These are phyloP conservation scores for Halcyon chelicuti DNA, from an alignment of 2,797 vertebrate genomes.

Conservation along the genomic window DNA sequence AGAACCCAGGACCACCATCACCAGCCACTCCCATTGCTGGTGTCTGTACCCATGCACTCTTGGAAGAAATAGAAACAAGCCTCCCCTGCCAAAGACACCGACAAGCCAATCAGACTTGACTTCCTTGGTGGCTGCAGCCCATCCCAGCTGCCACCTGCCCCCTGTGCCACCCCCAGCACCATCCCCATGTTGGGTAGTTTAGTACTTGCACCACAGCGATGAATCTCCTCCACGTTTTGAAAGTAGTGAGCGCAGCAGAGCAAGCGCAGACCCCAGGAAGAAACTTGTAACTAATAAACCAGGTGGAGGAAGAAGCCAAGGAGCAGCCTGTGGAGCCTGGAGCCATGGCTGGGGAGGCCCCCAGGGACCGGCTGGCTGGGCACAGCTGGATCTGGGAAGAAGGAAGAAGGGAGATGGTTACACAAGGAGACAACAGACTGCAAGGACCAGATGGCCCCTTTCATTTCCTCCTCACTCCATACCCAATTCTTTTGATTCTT, in stretches of 20 bases:
- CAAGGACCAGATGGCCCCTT: neutral
- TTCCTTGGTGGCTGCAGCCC: neutral
- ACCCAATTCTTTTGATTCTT: neutral
- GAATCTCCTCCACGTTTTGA: neutral
- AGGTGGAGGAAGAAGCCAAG: neutral
- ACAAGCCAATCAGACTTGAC: neutral
- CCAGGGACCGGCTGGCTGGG: neutral
- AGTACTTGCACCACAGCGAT: neutral
- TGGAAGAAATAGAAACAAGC: neutral
- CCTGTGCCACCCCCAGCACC: neutral
- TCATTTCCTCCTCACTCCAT: neutral
- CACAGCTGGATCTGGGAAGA: neutral
- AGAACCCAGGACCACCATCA: neutral
- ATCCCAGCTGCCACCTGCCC: neutral
- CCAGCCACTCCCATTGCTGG: neutral
- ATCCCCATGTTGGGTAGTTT: rapidly evolving
- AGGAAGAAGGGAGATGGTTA: neutral
- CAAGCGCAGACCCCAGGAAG: neutral
- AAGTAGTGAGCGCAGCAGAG: neutral
- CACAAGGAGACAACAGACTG: neutral
- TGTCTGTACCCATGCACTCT: neutral
- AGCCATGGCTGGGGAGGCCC: rapidly evolving
- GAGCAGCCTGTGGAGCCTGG: neutral
- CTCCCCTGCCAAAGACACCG: neutral
- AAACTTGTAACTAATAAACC: neutral